Base-by-base conservation (phyloP, 2,797 vertebrate genomes). In the Manis crassicaudata region DNA sequence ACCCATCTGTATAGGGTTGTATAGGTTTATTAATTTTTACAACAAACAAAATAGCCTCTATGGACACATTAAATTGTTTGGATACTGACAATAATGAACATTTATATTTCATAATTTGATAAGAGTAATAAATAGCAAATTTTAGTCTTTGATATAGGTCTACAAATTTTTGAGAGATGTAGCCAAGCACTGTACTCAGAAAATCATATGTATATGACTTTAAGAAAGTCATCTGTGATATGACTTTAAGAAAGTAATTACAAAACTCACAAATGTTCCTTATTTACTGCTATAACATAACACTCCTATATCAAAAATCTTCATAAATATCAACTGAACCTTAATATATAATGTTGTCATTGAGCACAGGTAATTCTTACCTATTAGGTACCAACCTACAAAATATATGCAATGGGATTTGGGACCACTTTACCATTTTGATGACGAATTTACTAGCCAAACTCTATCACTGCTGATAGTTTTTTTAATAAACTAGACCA, bases 51-150 rank as follows among this genome's bases (percentile, higher is more conserved):
- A 93, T 23, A 37, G 20, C 56, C 16, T 29, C 7, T 43, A 52
- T 2, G 9, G 60, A 95, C 87, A 87, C 35, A 80, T 91, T 80
- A 73, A 89, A 60, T 92, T 91, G 72, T 40, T 90, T 88, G 63
- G 94, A 40, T 90, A 43, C 67, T 76, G 84, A 82, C 90, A 93
- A 56, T 58, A 80, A 62, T 89, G 16, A 83, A 73, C 10, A 50
- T 65, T 46, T 80, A 6, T 84, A 70, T 96, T 87, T 92, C 46
- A 35, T 77, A 95, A 88, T 84, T 82, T 89, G 72, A 65, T 88
- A 86, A 89, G 25, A 63, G 27, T 92, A 86, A 75, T 4, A 89
- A 95, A 81, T 76, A 93, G 21, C 43, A 85, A 90, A 60, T 83
- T 94, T 93, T 76, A 85, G 77, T 87, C 40, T 37, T 76, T 86